phyloP scores from a whole-genome alignment of 2,797 vertebrate species.

The Chaunax sp. region DNA sequence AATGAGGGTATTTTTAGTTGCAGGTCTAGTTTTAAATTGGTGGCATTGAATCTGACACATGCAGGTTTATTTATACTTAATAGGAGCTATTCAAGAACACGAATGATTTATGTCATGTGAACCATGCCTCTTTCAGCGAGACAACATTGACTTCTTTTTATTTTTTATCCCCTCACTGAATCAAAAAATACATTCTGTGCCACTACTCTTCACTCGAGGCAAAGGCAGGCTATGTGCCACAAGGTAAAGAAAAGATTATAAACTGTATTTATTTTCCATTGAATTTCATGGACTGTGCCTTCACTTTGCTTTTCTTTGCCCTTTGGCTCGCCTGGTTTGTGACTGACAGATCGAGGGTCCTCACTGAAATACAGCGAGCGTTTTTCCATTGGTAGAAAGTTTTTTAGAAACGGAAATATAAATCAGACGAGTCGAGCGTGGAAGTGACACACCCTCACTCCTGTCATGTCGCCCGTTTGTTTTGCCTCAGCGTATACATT shows the following conservation, averaged over 20 bases:
- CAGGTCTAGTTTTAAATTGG: too few relatives aligned
- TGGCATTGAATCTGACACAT: too few relatives aligned
- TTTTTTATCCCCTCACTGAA: background rate
- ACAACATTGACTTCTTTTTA: too few relatives aligned
- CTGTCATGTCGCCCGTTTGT: constrained; percentile 25
- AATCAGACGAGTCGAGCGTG: constrained; percentile 13
- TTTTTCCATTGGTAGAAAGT: constrained; percentile 10
- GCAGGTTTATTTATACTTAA: too few relatives aligned
- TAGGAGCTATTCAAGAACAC: too few relatives aligned
- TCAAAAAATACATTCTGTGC: too few relatives aligned
- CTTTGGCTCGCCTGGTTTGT: constrained; percentile 8
- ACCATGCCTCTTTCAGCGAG: too few relatives aligned
- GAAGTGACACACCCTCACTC: background rate
- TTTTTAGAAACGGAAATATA: background rate
- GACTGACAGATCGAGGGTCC: constrained; percentile 54
- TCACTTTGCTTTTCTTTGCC: background rate
- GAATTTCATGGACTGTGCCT: background rate
- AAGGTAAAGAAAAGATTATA: background rate
- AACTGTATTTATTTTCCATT: constrained; percentile 13
- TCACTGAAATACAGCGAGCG: background rate
- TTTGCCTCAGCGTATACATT: constrained; percentile 9
- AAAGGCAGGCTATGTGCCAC: too few relatives aligned
- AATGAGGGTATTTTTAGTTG: too few relatives aligned
- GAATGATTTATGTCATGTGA: too few relatives aligned
- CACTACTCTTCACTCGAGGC: too few relatives aligned